Percentiles rank a stretch among this genome's conserved stretches.
Evolutionary conservation across 2,797 vertebrate species (phyloP).

Genomic region (Kryptopterus vitreolus): DNA sequence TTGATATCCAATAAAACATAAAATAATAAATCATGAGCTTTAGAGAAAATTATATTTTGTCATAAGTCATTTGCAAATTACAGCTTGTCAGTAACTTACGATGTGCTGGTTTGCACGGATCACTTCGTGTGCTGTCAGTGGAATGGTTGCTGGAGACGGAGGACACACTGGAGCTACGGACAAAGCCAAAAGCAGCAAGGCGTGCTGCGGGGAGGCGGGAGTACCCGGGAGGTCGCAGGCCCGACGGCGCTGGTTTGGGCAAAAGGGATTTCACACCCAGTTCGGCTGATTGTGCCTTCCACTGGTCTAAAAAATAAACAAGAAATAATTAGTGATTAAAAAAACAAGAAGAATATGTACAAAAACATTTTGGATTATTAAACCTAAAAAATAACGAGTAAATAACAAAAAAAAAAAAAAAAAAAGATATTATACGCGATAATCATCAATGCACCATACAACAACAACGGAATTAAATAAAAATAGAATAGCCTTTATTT

Average conservation of each 20-base stretch:
- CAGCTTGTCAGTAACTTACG: slow-evolving; percentile 75
- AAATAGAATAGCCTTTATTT: too few relatives aligned
- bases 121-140: slow-evolving; percentile 80
- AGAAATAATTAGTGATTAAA: not conserved
- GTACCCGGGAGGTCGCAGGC: slow-evolving; percentile 89
- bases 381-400: too few relatives aligned
- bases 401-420: too few relatives aligned
- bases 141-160: slow-evolving; percentile 89
- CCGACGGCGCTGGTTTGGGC: slow-evolving; percentile 83
- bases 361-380: too few relatives aligned
- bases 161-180: slow-evolving; percentile 91
- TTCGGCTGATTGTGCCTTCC: slow-evolving; percentile 70
- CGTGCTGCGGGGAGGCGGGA: slow-evolving; percentile 84
- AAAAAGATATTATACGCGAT: too few relatives aligned
- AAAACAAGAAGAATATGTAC: too few relatives aligned
- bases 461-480: too few relatives aligned
- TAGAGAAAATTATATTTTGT: not conserved
- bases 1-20: not conserved
- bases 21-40: not conserved
- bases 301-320: slow-evolving; percentile 66
- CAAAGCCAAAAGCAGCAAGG: slow-evolving; percentile 88
- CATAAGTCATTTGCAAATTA: not conserved
- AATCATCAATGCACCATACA: too few relatives aligned
- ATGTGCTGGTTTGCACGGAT: slow-evolving; percentile 78
- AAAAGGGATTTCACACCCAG: slow-evolving; percentile 80